These are phyloP conservation scores for Crax fasciolata DNA, from an alignment of 2,797 vertebrate genomes.

Conservation along the genomic window DNA sequence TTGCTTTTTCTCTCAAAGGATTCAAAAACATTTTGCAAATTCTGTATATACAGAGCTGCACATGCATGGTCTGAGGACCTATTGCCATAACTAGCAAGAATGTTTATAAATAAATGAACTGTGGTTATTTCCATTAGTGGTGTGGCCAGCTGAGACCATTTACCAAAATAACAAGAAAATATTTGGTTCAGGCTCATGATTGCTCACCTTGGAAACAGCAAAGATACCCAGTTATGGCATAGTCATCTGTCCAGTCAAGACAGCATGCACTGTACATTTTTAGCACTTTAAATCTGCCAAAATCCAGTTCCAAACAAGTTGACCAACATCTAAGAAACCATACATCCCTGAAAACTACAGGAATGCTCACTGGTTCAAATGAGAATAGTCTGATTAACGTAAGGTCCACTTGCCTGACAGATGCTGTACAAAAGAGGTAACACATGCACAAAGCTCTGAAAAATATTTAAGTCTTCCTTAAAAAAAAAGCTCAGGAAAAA, in stretches of 20 bases:
- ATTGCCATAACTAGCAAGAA: not conserved
- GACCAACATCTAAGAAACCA: not conserved
- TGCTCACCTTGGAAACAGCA: not conserved
- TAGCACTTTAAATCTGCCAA: not conserved
- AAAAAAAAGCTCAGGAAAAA: not conserved
- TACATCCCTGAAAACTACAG: not conserved
- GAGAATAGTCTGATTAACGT: not conserved
- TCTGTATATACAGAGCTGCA: not conserved
- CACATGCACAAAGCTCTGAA: not conserved
- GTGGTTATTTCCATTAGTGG: not conserved
- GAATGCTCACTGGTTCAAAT: not conserved
- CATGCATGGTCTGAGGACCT: not conserved
- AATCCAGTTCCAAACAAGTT: not conserved
- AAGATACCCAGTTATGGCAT: not conserved
- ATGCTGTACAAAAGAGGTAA: not conserved
- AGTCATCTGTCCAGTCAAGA: not conserved
- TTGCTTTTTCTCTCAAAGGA: not conserved
- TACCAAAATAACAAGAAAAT: conserved; percentile 6
- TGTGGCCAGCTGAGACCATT: not conserved
- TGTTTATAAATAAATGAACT: not conserved
- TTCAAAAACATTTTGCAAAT: not conserved
- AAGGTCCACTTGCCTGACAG: not conserved
- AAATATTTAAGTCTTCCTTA: not conserved
- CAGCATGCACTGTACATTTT: not conserved
- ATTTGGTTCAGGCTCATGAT: not conserved